Evolutionary conservation across 2,888 invertebrate genomes (phyloP), one percentile per base, ranked within the genome.

Genomic region (Lampropteryx suffumata): DNA sequence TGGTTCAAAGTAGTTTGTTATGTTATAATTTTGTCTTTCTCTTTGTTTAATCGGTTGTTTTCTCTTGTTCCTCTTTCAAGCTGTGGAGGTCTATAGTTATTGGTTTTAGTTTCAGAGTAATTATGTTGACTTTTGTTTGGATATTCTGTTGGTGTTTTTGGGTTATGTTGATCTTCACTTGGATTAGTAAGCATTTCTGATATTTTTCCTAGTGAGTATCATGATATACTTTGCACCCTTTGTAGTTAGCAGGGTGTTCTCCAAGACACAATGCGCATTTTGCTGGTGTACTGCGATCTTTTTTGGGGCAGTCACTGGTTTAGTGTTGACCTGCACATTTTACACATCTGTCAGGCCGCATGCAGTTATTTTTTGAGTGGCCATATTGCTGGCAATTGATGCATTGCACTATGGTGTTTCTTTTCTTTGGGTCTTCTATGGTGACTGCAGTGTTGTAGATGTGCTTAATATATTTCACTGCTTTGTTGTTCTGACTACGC

Each of bases 301-400:
- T 40, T 11, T 47, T 48, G n/a, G 2, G 24, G 11, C 47, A 41
- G 1, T 48, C 47, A n/a, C 13, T 24, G 2, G 47, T 48, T 35
- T 48, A 41, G 13, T 48, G 47, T 4, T 21, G 2, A 2, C 30
- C 41, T 9, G 47, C 47, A 24, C 41, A 48, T 30, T 48, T 48
- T 2, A 41, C 47, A 35, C 35, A 35, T 3, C 40, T 3, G 5
- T 11, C 10, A 11, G 29, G 29, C 11, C 29, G 1, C 6, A 11
- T 10, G 8, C 29, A 29, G 29, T 29, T 29, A 4, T 29, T 29
- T 3, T 29, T 29, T 10, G 29, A 11, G 5, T 29, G 29, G 11
- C 29, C 29, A 29, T 29, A 29, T 11, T 29, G 29, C 11, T 10
- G 11, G 4, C 29, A 29, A 10, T 11, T 3, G 10, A 1, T 29